phyloP scores from a whole-genome alignment of 2,797 vertebrate genomes.

The Spinus olivaceus region DNA sequence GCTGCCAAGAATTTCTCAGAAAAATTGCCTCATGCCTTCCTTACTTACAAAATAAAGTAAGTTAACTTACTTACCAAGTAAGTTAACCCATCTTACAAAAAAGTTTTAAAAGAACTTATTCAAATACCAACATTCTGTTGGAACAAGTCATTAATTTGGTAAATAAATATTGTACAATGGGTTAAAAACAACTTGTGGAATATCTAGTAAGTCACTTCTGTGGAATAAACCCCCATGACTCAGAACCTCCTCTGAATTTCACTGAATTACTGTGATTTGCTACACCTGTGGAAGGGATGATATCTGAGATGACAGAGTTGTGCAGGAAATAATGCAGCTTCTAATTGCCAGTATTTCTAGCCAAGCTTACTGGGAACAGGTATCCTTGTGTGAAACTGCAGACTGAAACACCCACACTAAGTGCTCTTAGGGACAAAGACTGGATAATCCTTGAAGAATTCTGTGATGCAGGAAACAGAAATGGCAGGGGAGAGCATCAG shows the following conservation, averaged over 20 bases:
- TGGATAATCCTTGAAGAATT: background rate
- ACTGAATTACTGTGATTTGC: background rate
- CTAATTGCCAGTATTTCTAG: background rate
- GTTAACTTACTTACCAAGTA: background rate
- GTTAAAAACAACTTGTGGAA: background rate
- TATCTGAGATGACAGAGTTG: background rate
- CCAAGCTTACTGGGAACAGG: background rate
- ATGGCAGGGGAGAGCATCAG: background rate
- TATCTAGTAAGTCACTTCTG: background rate
- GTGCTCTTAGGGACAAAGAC: background rate
- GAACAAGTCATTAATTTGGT: background rate
- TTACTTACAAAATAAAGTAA: background rate
- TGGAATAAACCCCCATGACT: background rate
- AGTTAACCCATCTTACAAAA: background rate
- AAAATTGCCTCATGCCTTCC: background rate
- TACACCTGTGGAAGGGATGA: background rate
- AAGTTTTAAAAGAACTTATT: background rate
- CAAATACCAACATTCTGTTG: background rate
- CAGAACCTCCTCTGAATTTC: background rate
- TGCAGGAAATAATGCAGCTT: background rate
- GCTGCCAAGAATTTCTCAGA: background rate
- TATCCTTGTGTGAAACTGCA: background rate
- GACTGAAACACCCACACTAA: background rate
- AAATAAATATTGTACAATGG: background rate
- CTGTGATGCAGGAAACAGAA: background rate